Evolutionary conservation across 2,113 vertebrate genomes (phyloP), one percentile per base, ranked within the genome.

Genomic region (Salvelinus alpinus): DNA sequence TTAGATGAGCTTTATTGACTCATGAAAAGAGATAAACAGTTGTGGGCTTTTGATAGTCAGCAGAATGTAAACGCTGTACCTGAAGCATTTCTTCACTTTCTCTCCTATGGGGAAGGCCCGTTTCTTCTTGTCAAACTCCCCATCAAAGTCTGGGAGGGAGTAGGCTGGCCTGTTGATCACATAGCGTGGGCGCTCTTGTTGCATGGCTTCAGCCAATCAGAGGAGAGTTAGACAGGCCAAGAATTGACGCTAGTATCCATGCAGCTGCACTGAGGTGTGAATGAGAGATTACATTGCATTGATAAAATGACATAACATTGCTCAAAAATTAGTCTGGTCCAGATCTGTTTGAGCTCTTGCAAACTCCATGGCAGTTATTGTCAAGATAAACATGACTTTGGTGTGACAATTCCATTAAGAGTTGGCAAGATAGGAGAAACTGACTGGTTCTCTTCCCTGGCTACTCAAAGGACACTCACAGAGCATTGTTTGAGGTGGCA

Each of bases 71-170:
- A 27, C 71, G 34, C 24, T 1, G 90, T 95, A 96, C 96, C 95
- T 95, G 94, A 97, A 95, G 8, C 94, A 31, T 71, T 93, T 94
- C 71, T 89, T 92, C 38, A 95, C 78, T 86, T 96, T 97, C 64
- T 95, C 93, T 77, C 94, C 89, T n/a, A 95, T 0, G 0, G 96
- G 95, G 71, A 96, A 96, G 20, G 87, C 92, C 79, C 95, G 93
- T 64, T 65, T 92, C 90, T 95, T 97, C 89, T 96, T 97, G 88
- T 97, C 95, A 82, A 95, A 97, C 81, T 96, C 95, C 34, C 92
- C 92, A 22, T 97, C 95, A 0, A 97, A 96, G 83, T 95, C 91
- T 72, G 93, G 87, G 81, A 95, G 88, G 0, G 94, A 94, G 44
- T 95, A 97, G 0, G 92, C 93, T 0, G 93, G 87, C 64, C 96